These are phyloP conservation scores for Lipophrys pholis DNA, from an alignment of 2,113 vertebrate genomes.

Conservation along the genomic window DNA sequence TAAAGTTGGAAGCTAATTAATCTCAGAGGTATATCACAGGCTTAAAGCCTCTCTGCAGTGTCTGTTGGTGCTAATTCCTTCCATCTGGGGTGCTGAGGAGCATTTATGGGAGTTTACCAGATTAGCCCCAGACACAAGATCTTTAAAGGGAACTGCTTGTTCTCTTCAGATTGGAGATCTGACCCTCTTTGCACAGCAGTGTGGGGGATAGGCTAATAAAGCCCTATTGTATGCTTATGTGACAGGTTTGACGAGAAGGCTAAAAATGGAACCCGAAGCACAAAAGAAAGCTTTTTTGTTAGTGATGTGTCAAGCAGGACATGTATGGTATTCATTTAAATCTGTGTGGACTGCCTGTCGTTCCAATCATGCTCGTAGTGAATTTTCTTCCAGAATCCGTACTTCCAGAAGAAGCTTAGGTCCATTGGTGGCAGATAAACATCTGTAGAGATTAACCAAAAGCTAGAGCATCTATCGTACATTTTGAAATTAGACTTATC, in stretches of 20 bases:
- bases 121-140: slow-evolving; percentile 77
- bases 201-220: slow-evolving; percentile 70
- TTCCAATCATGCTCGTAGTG: slow-evolving; percentile 57
- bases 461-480: slow-evolving; percentile 48
- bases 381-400: slow-evolving; percentile 59
- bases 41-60: slow-evolving; percentile 72
- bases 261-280: slow-evolving; percentile 67
- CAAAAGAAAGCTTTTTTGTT: slow-evolving; percentile 50
- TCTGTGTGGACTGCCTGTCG: slow-evolving; percentile 59
- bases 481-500: slow-evolving; percentile 70
- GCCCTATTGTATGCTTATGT: slow-evolving; percentile 69
- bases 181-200: slow-evolving; percentile 57
- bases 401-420: slow-evolving; percentile 64
- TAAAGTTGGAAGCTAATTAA: slow-evolving; percentile 84
- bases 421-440: slow-evolving; percentile 63
- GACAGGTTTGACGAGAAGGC: slow-evolving; percentile 60
- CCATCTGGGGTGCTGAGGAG: slow-evolving; percentile 74
- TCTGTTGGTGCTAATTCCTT: slow-evolving; percentile 77
- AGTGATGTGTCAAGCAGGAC: slow-evolving; percentile 71
- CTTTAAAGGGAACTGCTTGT: slow-evolving; percentile 77
- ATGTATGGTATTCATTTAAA: slow-evolving; percentile 68
- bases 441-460: slow-evolving; percentile 76
- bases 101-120: slow-evolving; percentile 82
- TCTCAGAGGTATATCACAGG: slow-evolving; percentile 76
- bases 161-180: slow-evolving; percentile 80